Percentiles rank a stretch among this genome's conserved stretches.
Evolutionary conservation across 2,888 invertebrate genomes (phyloP).

Genomic region (Fissipunctia ypsillon): DNA sequence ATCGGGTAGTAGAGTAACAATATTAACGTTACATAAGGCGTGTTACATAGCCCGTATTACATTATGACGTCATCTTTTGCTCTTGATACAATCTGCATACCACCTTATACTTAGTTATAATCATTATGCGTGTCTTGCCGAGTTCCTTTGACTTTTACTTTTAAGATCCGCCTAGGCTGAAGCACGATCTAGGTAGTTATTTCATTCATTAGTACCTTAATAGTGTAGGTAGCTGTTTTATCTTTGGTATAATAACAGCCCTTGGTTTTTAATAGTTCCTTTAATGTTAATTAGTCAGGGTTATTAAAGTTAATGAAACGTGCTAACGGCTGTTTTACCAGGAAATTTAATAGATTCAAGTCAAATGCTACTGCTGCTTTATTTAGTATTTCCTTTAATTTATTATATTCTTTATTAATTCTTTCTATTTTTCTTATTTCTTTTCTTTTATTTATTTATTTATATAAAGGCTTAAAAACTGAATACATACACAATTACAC

Average conservation of each 20-base stretch:
- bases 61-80: constrained; percentile 40
- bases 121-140: constrained; percentile 41
- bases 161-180: constrained; percentile 44
- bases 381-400: neutral
- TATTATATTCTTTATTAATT: too few species aligned
- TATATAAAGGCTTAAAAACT: neutral
- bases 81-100: constrained; percentile 59
- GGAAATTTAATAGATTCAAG: neutral
- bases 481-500: neutral
- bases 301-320: constrained; percentile 10
- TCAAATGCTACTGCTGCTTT: neutral
- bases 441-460: neutral
- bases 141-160: constrained; percentile 57
- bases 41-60: constrained; percentile 33
- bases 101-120: constrained; percentile 39
- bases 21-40: constrained; percentile 33
- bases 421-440: too few species aligned
- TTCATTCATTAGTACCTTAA: neutral
- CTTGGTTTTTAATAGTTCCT: constrained; percentile 19
- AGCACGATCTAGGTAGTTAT: constrained; percentile 16
- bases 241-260: constrained; percentile 1
- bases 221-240: neutral
- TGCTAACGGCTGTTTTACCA: neutral
- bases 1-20: constrained; percentile 27
- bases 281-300: neutral